Evolutionary conservation across 1,140 invertebrate species (phyloP).

Genomic region (Drosophila tani): DNA sequence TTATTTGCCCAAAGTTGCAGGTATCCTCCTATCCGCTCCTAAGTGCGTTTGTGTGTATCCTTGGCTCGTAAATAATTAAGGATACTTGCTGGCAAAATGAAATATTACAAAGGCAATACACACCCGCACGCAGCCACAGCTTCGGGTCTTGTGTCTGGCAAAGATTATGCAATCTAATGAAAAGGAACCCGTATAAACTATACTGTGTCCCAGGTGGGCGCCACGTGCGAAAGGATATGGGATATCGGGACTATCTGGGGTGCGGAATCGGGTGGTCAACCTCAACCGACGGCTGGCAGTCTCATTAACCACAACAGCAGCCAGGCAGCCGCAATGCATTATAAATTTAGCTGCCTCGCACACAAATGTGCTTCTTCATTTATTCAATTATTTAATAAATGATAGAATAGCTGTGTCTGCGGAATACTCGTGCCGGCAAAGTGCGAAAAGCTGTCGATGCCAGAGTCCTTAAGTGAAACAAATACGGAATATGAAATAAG

Average conservation of each 20-base stretch:
- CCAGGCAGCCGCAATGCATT: conserved; percentile 65
- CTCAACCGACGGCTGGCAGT: conserved; percentile 44
- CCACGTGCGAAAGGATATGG: conserved; percentile 40
- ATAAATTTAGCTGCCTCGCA: conserved; percentile 68
- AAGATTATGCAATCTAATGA: conserved; percentile 69
- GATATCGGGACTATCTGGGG: neutral
- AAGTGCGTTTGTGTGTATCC: conserved; percentile 23
- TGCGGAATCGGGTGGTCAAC: conserved; percentile 21
- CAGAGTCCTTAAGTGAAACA: conserved; percentile 33
- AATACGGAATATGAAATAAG: conserved; percentile 28
- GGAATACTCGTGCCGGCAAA: conserved; percentile 26
- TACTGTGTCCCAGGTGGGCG: conserved; percentile 53
- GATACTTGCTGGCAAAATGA: conserved; percentile 47
- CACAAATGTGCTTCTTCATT: conserved; percentile 44
- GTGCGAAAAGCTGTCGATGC: conserved; percentile 58
- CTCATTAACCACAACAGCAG: conserved; percentile 72
- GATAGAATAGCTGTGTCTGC: conserved; percentile 55
- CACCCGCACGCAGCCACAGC: neutral
- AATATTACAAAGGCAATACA: conserved; percentile 59
- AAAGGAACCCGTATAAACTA: conserved; percentile 58
- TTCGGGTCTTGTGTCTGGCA: conserved; percentile 6
- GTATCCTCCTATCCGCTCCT: conserved; percentile 4
- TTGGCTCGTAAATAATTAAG: conserved; percentile 66
- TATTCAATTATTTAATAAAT: conserved; percentile 78
- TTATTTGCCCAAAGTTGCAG: conserved; percentile 51